Conservation (phyloP, 2,797 vertebrate species). For the Serranus cabrilla region DNA sequence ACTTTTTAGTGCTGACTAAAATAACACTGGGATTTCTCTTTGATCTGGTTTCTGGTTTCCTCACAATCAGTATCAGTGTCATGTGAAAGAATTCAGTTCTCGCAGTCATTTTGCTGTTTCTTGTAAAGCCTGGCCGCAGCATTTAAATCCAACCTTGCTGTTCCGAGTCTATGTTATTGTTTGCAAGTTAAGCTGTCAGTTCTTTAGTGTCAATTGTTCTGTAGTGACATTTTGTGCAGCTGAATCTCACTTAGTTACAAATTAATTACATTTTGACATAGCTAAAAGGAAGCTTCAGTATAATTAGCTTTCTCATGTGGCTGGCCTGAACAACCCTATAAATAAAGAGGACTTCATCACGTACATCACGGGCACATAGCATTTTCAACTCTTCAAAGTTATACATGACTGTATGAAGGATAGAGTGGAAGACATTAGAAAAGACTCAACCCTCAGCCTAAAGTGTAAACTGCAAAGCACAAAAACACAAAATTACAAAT, state of each 20-base stretch:
- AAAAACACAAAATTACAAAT: too few species aligned
- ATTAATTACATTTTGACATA: conserved; percentile 39
- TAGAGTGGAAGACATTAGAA: too few species aligned
- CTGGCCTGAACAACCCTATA: conserved; percentile 11
- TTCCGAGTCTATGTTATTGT: background rate
- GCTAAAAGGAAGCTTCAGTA: conserved; percentile 13
- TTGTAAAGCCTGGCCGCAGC: conserved; percentile 7
- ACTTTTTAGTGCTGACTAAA: conserved; percentile 11
- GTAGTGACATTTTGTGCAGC: conserved; percentile 15
- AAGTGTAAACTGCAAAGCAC: too few species aligned
- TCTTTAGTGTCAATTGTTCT: conserved; percentile 19
- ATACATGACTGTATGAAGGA: too few species aligned
- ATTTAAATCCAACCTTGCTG: background rate
- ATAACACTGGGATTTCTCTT: conserved; percentile 2
- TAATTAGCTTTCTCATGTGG: conserved; percentile 14
- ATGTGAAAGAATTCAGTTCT: conserved; percentile 16
- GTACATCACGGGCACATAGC: too few species aligned
- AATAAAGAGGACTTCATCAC: conserved; percentile 19
- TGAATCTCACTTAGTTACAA: conserved; percentile 25
- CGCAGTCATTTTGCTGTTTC: background rate
- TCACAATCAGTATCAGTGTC: background rate
- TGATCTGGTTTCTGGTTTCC: background rate
- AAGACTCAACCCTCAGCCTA: too few species aligned
- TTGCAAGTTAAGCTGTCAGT: conserved; percentile 2
- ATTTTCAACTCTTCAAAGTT: too few species aligned